Evolutionary conservation across 2,113 vertebrate species (phyloP), one percentile per base, ranked within the genome.

Genomic region (Gymnobelideus leadbeateri): DNA sequence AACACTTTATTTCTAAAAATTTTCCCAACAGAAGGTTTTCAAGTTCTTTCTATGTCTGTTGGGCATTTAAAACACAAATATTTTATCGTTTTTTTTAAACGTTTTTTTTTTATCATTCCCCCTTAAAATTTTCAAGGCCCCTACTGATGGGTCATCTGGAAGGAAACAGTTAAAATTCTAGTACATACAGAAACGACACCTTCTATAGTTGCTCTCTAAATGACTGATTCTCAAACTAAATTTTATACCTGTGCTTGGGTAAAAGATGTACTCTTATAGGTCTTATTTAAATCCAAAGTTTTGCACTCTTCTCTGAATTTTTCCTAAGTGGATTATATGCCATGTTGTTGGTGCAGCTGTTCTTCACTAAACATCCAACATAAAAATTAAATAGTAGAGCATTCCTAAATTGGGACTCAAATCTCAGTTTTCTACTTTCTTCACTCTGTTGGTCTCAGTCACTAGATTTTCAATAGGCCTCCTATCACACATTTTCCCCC

Each of bases 391-490:
- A 93, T 57, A 92, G 94, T 91, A 93, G 91, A 89, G 95, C 97
- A 97, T 96, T 50, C 89, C 89, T 68, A 96, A 96, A 96, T 92
- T 54, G 92, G 94, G 92, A 31, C 91, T 91, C 93, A 94, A 94
- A 95, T 8, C 91, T 92, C 96, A 97, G 49, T 94, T 91, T 95
- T 96, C 90, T 92, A 89, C 96, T 93, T 96, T 96, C 93, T 96
- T 3, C 0, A 97, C 97, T 97, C 97, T 96, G 51, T 77, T 95
- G 93, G 68, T 96, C 95, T 98, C 95, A 96, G 89, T 94, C 96
- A 91, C 97, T 98, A 95, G 97, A 96, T 97, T 98, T 98, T 97
- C 98, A 97, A 97, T 97, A 97, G 97, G 96, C 96, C 96, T 97
- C 96, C 96, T 97, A 97, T 97, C 95, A 93, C 97, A 91, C 50